Evolutionary conservation across 2,113 vertebrate species (phyloP).

Genomic region (Brienomyrus longianalis): DNA sequence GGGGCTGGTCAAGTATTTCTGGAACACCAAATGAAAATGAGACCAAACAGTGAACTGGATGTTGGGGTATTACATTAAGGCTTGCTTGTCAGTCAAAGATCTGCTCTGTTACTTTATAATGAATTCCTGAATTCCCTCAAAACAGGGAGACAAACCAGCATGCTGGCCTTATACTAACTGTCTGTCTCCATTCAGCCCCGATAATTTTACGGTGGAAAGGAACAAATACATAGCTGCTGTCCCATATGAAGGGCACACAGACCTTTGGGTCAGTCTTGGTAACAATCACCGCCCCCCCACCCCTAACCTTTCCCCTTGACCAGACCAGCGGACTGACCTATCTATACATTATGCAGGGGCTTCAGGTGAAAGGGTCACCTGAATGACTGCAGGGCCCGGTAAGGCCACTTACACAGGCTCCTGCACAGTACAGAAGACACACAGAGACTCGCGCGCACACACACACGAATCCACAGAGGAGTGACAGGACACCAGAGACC

Average conservation of each 20-base stretch:
- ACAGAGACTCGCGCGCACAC: slow-evolving; percentile 25
- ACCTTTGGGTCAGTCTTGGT: neutral
- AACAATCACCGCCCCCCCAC: neutral
- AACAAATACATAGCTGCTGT: neutral
- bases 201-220: neutral
- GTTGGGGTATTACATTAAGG: neutral
- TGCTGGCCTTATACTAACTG: neutral
- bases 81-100: neutral
- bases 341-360: slow-evolving; percentile 34
- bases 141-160: neutral
- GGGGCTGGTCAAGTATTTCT: slow-evolving; percentile 33
- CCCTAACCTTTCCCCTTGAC: slow-evolving; percentile 16
- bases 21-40: neutral
- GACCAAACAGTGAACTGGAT: neutral
- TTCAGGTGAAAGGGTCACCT: slow-evolving; percentile 44
- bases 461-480: slow-evolving; percentile 9
- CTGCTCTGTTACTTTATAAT: slow-evolving; percentile 23
- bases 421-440: neutral
- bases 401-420: slow-evolving; percentile 23
- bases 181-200: neutral
- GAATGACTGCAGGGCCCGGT: slow-evolving; percentile 34
- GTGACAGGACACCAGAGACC: neutral
- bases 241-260: neutral
- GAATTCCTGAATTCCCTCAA: slow-evolving; percentile 34
- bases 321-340: slow-evolving; percentile 38